phyloP scores from a whole-genome alignment of 1,140 invertebrate genomes.

The Formica selysi region DNA sequence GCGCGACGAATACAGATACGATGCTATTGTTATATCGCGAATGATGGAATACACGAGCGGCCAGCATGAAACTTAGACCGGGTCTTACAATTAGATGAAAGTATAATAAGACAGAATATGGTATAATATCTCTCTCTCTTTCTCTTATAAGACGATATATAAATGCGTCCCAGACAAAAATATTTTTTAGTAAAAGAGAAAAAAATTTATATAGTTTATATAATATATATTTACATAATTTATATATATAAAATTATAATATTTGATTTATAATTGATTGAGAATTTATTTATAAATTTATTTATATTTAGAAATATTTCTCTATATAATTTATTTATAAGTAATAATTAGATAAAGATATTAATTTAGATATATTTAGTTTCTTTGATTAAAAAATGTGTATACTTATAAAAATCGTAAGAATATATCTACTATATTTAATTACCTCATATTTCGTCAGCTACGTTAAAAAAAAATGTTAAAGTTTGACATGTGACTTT shows the following conservation, averaged over 20 bases:
- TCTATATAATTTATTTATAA: neutral
- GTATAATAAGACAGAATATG: neutral
- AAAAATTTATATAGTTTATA: too few relatives aligned
- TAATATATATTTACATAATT: too few relatives aligned
- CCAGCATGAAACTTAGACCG: conserved; percentile 29
- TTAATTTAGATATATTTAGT: neutral
- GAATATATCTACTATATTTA: neutral
- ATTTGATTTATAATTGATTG: too few relatives aligned
- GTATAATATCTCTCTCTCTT: too few relatives aligned
- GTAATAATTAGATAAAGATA: neutral
- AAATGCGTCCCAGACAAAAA: too few relatives aligned
- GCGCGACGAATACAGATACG: neutral
- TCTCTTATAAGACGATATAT: too few relatives aligned
- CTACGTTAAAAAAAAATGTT: neutral
- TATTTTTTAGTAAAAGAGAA: too few relatives aligned
- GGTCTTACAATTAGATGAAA: conserved; percentile 25
- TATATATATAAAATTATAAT: too few relatives aligned
- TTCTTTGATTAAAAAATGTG: neutral
- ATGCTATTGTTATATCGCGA: conserved; percentile 38
- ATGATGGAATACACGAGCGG: conserved; percentile 49
- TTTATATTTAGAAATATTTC: neutral
- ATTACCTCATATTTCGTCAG: neutral
- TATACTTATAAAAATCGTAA: too few relatives aligned
- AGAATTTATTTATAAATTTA: neutral
- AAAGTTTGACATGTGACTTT: neutral